Base-by-base conservation (phyloP, 2,113 vertebrate genomes). In the Hirundichthys speculiger region DNA sequence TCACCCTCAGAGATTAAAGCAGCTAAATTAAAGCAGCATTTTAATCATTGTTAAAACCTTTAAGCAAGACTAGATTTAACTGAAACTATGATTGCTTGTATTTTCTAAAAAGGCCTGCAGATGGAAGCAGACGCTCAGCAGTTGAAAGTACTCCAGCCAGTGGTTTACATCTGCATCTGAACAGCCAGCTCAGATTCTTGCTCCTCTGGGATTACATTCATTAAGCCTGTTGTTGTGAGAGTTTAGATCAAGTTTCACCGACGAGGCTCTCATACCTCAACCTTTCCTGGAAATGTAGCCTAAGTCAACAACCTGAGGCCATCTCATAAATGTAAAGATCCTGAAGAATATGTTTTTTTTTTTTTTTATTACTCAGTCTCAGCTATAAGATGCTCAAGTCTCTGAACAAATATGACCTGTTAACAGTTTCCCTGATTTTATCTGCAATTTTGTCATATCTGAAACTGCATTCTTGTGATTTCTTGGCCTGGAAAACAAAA, bases 221-320 rank as follows among this genome's bases (percentile, higher is more conserved):
- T 72, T 24, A 64, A 56, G 39, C 47, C 27, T 83, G 58, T 68
- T 84, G 75, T 69, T 42, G 39, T 45, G 63, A 48, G 25, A 51
- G 0, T 16, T 19, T 5, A 14, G 50, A 20, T 87, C 30, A n/a
- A 1, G 52, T 87, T 86, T 73, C 70, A 39, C 46, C 14, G 4
- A 21, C 14, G 56, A 75, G 58, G 58, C 49, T 10, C 24, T 75
- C 49, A 0, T 14, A 59, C 40, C 41, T 24, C 13, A 15, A 64
- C 59, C 56, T 39, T 41, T 16, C 16, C 67, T 61, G 79, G 76
- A 84, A 88, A 30, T 54, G 18, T 66, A 88, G 56, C 82, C 69
- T 70, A 51, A 69, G 63, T 84, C 82, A 86, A 85, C 67, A 88
- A 40, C 0, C 12, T 85, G 78, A 88, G 68, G 84, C 85, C 78